Conservation (phyloP, 2,888 invertebrate species). For the Mesoligia furuncula region DNA sequence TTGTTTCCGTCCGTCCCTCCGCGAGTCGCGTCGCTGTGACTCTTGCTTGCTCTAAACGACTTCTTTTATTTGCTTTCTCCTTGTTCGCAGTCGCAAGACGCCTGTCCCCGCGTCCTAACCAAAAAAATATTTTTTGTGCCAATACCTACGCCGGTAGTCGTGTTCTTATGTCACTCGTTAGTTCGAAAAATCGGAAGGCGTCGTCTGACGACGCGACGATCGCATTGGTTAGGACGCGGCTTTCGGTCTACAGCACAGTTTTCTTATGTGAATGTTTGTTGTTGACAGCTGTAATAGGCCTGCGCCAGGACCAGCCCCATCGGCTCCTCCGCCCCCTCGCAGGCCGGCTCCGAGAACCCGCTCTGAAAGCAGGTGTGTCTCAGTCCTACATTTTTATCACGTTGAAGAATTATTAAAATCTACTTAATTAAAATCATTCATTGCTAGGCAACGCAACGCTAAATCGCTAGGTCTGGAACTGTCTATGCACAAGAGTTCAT, state of each 20-base stretch:
- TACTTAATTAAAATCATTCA: background rate
- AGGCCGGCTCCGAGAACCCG: constrained; percentile 12
- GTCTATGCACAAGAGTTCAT: background rate
- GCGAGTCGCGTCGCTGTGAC: background rate
- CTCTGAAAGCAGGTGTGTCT: constrained; percentile 54
- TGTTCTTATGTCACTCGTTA: background rate
- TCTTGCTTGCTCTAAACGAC: background rate
- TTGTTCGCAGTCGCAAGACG: background rate
- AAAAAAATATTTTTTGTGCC: background rate
- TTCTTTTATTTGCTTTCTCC: background rate
- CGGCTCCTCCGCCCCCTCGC: background rate
- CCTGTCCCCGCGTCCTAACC: background rate
- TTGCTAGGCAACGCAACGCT: too few species aligned
- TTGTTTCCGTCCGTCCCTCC: background rate
- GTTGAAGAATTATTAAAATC: background rate
- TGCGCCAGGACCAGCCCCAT: background rate
- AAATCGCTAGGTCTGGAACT: background rate
- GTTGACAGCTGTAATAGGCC: constrained; percentile 21
- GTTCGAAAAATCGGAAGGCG: background rate
- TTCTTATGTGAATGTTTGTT: constrained; percentile 8
- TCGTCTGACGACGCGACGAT: background rate
- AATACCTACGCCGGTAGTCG: background rate
- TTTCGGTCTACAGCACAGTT: background rate
- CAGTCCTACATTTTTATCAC: background rate
- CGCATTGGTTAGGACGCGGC: too few species aligned